phyloP scores from a whole-genome alignment of 2,888 invertebrate genomes.

The Barypeithes pellucidus region DNA sequence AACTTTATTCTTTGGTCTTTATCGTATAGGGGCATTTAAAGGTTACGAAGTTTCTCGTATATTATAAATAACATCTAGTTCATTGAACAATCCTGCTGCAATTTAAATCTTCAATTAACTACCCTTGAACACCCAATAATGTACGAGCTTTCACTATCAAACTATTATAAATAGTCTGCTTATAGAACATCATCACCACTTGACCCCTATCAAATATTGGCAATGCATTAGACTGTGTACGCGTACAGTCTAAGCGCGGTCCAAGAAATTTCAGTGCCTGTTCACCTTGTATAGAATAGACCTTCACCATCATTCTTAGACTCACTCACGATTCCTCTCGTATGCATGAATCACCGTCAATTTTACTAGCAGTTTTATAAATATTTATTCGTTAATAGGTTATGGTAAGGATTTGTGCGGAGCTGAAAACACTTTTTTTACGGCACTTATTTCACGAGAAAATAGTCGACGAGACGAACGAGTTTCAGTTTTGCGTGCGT shows the following conservation, averaged over 20 bases:
- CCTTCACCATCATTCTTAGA: conserved; percentile 37
- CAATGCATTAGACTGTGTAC: too few species aligned
- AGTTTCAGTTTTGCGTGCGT: conserved; percentile 31
- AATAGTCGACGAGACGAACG: conserved; percentile 41
- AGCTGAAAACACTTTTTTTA: conserved; percentile 37
- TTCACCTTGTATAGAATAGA: conserved; percentile 30
- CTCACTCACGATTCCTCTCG: conserved; percentile 35
- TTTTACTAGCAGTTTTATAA: conserved; percentile 54
- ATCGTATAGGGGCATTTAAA: too few species aligned
- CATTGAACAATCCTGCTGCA: not conserved
- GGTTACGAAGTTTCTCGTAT: too few species aligned
- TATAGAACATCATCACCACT: too few species aligned
- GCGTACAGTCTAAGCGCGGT: conserved; percentile 5
- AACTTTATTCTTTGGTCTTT: too few species aligned
- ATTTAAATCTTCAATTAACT: too few species aligned
- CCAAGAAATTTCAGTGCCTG: conserved; percentile 4
- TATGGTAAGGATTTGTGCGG: conserved; percentile 28
- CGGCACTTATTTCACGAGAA: conserved; percentile 36
- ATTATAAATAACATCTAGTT: too few species aligned
- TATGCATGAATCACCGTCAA: conserved; percentile 57
- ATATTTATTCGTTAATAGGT: conserved; percentile 54
- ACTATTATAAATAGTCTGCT: too few species aligned
- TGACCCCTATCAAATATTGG: too few species aligned
- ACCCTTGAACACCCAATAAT: too few species aligned
- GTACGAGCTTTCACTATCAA: too few species aligned